phyloP scores from a whole-genome alignment of 2,113 vertebrate genomes.

The Saiga tatarica region DNA sequence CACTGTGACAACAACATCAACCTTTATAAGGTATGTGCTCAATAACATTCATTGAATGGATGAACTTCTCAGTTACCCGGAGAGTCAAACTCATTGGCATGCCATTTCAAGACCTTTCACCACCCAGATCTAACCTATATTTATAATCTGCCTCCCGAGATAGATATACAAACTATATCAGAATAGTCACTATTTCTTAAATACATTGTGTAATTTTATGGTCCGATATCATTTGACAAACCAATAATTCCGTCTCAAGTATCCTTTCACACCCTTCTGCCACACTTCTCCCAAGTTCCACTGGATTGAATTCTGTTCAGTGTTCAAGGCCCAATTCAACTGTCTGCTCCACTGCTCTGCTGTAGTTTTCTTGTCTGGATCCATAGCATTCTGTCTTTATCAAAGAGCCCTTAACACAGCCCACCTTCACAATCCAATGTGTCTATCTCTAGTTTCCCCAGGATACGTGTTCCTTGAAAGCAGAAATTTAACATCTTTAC shows the following conservation, averaged over 20 bases:
- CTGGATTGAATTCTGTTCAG: too few relatives aligned
- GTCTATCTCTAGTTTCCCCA: background rate
- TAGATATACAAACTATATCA: background rate
- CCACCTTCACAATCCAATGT: background rate
- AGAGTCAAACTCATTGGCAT: background rate
- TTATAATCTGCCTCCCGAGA: background rate
- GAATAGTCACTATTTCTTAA: background rate
- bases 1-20: background rate
- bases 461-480: background rate
- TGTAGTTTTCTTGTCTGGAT: background rate
- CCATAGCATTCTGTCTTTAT: background rate
- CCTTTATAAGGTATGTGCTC: background rate
- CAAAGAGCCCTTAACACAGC: background rate
- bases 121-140: background rate
- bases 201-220: background rate
- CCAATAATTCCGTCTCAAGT: background rate
- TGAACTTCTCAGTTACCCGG: background rate
- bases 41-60: background rate
- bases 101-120: background rate
- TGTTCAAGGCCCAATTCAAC: too few relatives aligned
- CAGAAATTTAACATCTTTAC: background rate
- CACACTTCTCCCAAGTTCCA: too few relatives aligned
- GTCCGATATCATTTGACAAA: background rate
- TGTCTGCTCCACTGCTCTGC: background rate
- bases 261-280: background rate